Percentiles rank a stretch among this genome's conserved stretches.
phyloP scores from a whole-genome alignment of 2,888 invertebrate species.

The Heliconius cydno region DNA sequence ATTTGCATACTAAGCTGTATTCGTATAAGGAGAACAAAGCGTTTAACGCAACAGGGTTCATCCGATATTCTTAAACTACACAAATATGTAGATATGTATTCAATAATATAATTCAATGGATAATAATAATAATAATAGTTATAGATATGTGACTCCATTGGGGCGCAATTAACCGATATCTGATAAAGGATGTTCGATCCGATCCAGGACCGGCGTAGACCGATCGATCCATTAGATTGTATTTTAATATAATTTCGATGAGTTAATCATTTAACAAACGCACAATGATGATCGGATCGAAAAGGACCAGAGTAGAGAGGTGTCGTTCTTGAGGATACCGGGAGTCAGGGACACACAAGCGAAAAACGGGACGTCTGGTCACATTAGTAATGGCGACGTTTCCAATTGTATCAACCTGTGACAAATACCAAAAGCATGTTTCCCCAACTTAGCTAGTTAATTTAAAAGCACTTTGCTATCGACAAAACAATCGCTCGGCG shows the following conservation, averaged over 20 bases:
- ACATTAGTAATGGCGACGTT: too few species aligned
- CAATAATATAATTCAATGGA: not conserved
- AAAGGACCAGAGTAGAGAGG: too few species aligned
- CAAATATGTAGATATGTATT: not conserved
- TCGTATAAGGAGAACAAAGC: slow-evolving; percentile 8
- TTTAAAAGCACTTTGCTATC: slow-evolving; percentile 33
- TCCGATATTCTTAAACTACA: not conserved
- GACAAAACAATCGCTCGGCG: slow-evolving; percentile 30
- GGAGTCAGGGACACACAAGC: too few species aligned
- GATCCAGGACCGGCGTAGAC: too few species aligned
- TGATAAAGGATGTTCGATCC: not conserved
- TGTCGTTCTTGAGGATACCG: too few species aligned
- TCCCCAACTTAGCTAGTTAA: slow-evolving; percentile 1
- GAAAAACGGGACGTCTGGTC: too few species aligned
- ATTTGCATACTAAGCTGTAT: slow-evolving; percentile 14
- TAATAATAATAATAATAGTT: too few species aligned
- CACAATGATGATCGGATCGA: too few species aligned
- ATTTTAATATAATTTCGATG: not conserved
- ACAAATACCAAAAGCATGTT: slow-evolving; percentile 11
- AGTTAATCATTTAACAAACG: too few species aligned
- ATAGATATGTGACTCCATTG: not conserved
- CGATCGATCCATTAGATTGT: not conserved
- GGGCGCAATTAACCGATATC: not conserved
- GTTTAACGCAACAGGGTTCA: not conserved
- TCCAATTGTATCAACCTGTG: not conserved